Conservation (phyloP, 2,113 vertebrate genomes). For the Chaetodon auriga region DNA sequence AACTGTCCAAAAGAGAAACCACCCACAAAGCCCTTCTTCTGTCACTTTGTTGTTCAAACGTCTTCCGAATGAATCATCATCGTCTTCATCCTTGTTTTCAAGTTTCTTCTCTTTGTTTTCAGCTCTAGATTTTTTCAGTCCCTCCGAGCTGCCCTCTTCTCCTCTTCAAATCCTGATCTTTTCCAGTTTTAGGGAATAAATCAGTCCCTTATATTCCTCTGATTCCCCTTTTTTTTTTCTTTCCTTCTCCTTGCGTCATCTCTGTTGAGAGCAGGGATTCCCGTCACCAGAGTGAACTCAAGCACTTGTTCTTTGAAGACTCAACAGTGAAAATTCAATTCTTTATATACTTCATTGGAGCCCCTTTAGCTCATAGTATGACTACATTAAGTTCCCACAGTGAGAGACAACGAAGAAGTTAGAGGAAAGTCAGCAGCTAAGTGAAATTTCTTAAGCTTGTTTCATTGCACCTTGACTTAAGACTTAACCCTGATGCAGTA, state of each 20-base stretch:
- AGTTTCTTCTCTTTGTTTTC: conserved; percentile 1
- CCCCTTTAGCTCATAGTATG: background rate
- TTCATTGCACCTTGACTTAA: too few species aligned
- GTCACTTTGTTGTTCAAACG: background rate
- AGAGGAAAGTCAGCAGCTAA: background rate
- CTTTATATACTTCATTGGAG: background rate
- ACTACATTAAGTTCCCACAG: background rate
- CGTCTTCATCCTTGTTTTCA: background rate
- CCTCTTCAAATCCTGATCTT: background rate
- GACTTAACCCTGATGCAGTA: too few species aligned
- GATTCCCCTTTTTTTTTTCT: background rate
- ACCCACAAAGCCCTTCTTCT: conserved; percentile 1
- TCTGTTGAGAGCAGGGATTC: background rate
- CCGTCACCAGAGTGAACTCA: background rate
- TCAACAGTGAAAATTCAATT: background rate
- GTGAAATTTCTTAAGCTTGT: background rate
- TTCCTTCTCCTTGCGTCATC: background rate
- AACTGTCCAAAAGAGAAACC: background rate
- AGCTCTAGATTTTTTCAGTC: background rate
- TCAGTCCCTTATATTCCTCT: background rate
- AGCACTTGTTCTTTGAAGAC: background rate
- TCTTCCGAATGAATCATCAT: background rate
- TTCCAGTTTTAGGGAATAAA: conserved; percentile 2
- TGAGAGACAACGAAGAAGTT: background rate
- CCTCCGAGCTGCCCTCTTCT: background rate